Evolutionary conservation across 2,888 invertebrate species (phyloP), one percentile per base, ranked within the genome.

Genomic region (Troides helena): DNA sequence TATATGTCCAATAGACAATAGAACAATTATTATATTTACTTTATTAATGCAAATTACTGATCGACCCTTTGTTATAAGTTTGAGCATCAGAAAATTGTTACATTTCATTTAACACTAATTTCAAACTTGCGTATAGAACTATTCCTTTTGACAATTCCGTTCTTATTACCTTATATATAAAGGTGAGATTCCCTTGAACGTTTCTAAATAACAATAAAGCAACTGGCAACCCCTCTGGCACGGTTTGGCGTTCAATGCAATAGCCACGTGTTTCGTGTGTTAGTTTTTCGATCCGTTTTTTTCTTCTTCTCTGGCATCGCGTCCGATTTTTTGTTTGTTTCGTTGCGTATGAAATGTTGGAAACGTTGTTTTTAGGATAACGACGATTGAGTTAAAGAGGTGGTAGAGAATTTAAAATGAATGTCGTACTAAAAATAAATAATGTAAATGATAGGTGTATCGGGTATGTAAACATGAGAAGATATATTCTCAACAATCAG

Each of bases 261-360:
- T 71, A 74, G 79, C 86, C 87, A 87, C 87, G 87, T 86, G 85
- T 85, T 82, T 73, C 69, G 75, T 75, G 77, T 81, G 76, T 76
- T 64, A 73, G 70, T 75, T 69, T 69, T 69, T 69, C 61, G 39
- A 43, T 46, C 10, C 56, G 39, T 57, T 62, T 46, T 77, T 72
- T 73, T 77, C 18, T 72, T 73, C 73, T 21, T 5, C 74, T 30
- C 30, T 30, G 4, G 30, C 30, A 78, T 75, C 78, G 76, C 75
- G 75, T 73, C 74, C 74, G 72, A 63, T 79, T 83, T 82, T 80
- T 81, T 80, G 80, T 78, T 77, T 72, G 65, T 73, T 75, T 84
- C 83, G 81, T 80, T 77, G 75, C 77, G 78, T 76, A 80, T 78
- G 79, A 83, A 81, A 81, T 82, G 82, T 80, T 76, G 78, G 78